Percentiles rank a stretch among this genome's conserved stretches.
Evolutionary conservation across 2,888 invertebrate species (phyloP).

Genomic region (Cerastoderma edule): DNA sequence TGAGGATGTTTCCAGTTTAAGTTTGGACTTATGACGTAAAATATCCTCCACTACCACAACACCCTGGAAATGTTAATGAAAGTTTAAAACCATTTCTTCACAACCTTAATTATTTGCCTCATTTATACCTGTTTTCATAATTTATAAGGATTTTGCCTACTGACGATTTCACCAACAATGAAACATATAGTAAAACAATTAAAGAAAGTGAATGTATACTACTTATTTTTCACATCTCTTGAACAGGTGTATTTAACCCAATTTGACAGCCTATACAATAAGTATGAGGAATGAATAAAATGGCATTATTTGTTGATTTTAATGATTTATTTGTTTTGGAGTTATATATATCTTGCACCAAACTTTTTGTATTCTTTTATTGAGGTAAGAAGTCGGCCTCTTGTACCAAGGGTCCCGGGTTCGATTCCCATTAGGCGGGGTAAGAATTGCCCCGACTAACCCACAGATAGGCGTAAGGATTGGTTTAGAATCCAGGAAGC

Average conservation of each 20-base stretch:
- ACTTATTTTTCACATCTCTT: background rate
- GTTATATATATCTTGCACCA: no score
- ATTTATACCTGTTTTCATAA: background rate
- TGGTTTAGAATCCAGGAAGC: no score
- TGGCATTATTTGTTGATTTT: no score
- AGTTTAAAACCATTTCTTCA: background rate
- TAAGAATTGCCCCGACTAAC: no score
- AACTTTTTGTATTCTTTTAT: no score
- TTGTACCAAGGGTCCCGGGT: no score
- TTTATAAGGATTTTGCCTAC: background rate
- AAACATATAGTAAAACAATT: background rate
- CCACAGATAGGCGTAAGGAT: no score
- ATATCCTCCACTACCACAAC: slow-evolving; percentile 81
- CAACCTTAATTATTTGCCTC: background rate
- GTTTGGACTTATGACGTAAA: slow-evolving; percentile 69
- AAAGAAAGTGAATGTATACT: background rate
- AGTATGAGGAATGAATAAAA: no score
- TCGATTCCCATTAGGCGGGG: no score
- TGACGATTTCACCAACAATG: background rate
- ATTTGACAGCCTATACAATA: no score
- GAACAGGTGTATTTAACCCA: background rate
- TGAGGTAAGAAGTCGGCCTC: no score
- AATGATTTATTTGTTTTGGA: no score
- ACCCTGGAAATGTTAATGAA: slow-evolving; percentile 65
- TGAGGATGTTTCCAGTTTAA: slow-evolving; percentile 70